Evolutionary conservation across 2,113 vertebrate species (phyloP).

Genomic region (Tursiops truncatus): DNA sequence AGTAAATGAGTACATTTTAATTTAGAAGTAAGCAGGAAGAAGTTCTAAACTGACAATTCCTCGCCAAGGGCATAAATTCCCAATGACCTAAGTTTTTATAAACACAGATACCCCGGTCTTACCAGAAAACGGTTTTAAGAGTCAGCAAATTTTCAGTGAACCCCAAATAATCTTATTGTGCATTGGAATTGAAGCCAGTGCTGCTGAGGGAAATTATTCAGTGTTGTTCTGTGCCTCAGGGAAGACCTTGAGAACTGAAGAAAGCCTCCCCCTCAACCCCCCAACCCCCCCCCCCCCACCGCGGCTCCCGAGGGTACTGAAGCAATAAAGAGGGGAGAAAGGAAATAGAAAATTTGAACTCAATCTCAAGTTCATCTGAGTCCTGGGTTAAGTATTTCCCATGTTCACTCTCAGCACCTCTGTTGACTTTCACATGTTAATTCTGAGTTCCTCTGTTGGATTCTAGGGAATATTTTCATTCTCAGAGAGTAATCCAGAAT

Average conservation of each 20-base stretch:
- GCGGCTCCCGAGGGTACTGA: background rate
- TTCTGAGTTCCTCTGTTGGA: background rate
- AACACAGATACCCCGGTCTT: background rate
- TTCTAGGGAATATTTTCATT: background rate
- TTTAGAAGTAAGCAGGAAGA: background rate
- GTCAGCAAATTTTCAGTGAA: background rate
- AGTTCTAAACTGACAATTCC: background rate
- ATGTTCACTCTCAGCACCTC: background rate
- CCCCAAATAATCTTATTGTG: background rate
- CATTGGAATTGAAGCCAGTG: background rate
- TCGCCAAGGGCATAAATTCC: background rate
- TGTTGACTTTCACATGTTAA: background rate
- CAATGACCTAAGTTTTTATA: background rate
- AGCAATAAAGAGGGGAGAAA: background rate
- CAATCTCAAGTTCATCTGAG: background rate
- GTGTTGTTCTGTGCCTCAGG: background rate
- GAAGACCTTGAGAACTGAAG: background rate
- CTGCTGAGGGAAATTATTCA: background rate
- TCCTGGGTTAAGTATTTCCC: background rate
- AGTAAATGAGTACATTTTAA: background rate
- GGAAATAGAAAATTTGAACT: background rate
- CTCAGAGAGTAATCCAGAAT: background rate
- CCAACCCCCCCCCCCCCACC: fast-evolving
- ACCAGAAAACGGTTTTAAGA: background rate
- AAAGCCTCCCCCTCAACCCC: fast-evolving